Evolutionary conservation across 2,113 vertebrate species (phyloP), one percentile per base, ranked within the genome.

Genomic region (Riparia riparia): DNA sequence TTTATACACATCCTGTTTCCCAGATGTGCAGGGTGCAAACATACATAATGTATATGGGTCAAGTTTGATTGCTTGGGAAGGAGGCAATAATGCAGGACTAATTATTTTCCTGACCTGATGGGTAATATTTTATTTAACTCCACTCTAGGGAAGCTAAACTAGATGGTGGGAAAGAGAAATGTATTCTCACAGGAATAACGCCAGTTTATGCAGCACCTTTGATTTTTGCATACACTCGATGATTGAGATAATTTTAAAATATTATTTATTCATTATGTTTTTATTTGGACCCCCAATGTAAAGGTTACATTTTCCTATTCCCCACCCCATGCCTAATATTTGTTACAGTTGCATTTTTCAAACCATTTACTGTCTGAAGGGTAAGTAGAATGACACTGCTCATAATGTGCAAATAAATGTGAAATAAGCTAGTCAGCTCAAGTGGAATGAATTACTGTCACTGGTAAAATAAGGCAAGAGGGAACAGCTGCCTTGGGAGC

Each of bases 41-140:
- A 98, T 98, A 87, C 97, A 98, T 98, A 97, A 98, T 98, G 98
- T 96, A 98, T 98, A 98, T 86, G 97, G 98, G 98, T 98, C 98
- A 98, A 95, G 95, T 97, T 93, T 97, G 98, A 98, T 98, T 98
- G 98, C 93, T 80, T 95, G 95, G 86, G 84, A 96, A 93, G 96
- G 96, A 97, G 86, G 84, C 95, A 96, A 98, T 97, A 97, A 98
- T 96, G 96, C 96, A 94, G 91, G 96, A 97, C 97, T 98, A 98
- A 98, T 98, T 98, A 97, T 98, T 98, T 97, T 97, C 97, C 98
- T 98, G 93, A 97, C 97, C 94, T 96, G 96, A 97, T 94, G 93
- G 96, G 96, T 97, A 96, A 97, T 98, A 97, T 98, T 98, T 98
- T 97, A 98, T 98, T 98, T 97, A 97, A 96, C 96, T 98, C 95